Evolutionary conservation across 1,140 invertebrate genomes (phyloP).

Genomic region (Tribolium madens): DNA sequence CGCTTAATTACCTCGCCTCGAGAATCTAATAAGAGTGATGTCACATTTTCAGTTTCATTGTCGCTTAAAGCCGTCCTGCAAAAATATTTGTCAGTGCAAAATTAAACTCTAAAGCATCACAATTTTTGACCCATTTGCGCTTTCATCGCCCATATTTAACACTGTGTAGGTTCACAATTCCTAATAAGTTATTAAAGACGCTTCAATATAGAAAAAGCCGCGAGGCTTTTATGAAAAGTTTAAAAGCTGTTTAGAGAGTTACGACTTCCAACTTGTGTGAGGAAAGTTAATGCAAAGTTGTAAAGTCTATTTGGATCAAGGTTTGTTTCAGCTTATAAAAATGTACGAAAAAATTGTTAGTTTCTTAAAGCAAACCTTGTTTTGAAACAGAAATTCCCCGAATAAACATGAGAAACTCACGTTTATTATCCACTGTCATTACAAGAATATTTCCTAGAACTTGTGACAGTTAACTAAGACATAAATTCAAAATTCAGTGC

Average conservation of each 20-base stretch:
- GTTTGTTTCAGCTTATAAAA: no score
- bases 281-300: no score
- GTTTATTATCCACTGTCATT: slow-evolving; percentile 18
- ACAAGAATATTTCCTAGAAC: slow-evolving; percentile 11
- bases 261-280: no score
- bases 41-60: background rate
- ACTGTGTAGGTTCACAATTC: background rate
- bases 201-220: background rate
- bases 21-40: slow-evolving; percentile 21
- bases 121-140: no score
- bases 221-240: no score
- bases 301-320: no score
- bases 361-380: no score
- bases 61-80: background rate
- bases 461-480: slow-evolving; percentile 21
- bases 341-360: no score
- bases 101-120: no score
- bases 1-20: slow-evolving; percentile 10
- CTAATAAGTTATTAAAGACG: background rate
- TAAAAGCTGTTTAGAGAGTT: no score
- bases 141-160: background rate
- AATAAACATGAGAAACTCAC: slow-evolving; percentile 15
- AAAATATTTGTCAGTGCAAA: background rate
- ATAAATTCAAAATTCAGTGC: slow-evolving; percentile 22
- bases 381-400: background rate